Evolutionary conservation across 2,113 vertebrate species (phyloP).

Genomic region (Empidonax traillii): DNA sequence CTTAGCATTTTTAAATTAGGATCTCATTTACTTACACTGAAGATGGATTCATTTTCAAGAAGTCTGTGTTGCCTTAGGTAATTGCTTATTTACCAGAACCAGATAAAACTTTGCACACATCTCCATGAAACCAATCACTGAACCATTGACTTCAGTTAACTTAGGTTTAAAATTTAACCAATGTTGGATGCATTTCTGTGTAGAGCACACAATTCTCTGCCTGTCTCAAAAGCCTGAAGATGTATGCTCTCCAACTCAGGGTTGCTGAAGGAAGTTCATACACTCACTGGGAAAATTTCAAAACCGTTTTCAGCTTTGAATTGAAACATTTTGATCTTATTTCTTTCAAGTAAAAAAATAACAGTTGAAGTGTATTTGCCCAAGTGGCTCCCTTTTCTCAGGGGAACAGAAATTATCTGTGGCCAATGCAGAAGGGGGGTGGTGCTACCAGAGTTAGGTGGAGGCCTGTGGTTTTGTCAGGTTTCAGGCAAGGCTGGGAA

Average conservation of each 20-base stretch:
- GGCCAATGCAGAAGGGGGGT: not conserved
- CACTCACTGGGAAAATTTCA: not conserved
- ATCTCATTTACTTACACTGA: not conserved
- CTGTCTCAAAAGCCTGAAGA: not conserved
- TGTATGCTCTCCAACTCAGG: not conserved
- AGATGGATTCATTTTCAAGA: not conserved
- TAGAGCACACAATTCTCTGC: not conserved
- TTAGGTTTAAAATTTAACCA: not conserved
- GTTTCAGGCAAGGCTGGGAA: not conserved
- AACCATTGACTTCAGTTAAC: not conserved
- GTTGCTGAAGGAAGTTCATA: not conserved
- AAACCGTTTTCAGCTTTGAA: not conserved
- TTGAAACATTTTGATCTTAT: not conserved
- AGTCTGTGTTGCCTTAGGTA: not conserved
- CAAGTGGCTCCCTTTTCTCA: not conserved
- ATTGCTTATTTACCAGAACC: not conserved
- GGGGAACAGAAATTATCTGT: not conserved
- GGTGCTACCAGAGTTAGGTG: not conserved
- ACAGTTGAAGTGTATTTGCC: not conserved
- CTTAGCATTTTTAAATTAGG: not conserved
- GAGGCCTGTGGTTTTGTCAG: not conserved
- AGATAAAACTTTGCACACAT: not conserved
- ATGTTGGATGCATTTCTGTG: not conserved
- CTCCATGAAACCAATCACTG: not conserved
- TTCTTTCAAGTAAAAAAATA: not conserved